Percentiles rank a stretch among this genome's conserved stretches.
These are phyloP conservation scores for Aporrectodea caliginosa DNA, from an alignment of 1,140 invertebrate genomes.

Conservation along the genomic window DNA sequence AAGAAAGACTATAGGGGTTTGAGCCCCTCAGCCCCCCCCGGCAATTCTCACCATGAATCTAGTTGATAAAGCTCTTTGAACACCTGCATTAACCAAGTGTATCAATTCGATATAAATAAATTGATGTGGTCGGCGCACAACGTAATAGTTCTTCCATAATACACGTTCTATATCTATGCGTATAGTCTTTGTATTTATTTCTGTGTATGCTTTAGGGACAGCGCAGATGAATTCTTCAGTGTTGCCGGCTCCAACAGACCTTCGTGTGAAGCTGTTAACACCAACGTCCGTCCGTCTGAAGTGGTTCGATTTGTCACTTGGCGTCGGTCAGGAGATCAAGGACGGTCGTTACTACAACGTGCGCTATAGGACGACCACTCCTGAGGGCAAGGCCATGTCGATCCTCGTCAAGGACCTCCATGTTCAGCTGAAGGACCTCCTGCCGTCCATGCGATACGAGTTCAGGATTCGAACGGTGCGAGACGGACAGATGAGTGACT, in stretches of 20 bases:
- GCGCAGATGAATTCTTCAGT: neutral
- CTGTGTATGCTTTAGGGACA: too few relatives aligned
- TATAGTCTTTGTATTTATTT: too few relatives aligned
- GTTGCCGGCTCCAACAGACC: constrained; percentile 8
- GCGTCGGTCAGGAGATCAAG: neutral
- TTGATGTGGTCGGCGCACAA: too few relatives aligned
- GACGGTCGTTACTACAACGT: constrained; percentile 33
- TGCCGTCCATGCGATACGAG: constrained; percentile 22
- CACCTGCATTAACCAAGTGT: too few relatives aligned
- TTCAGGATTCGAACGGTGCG: constrained; percentile 29
- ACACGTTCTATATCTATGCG: too few relatives aligned
- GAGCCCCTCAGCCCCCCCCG: too few relatives aligned
- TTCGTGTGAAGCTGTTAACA: constrained; percentile 13
- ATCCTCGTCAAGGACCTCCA: neutral
- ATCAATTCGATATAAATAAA: too few relatives aligned
- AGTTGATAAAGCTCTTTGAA: too few relatives aligned
- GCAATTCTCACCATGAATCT: too few relatives aligned
- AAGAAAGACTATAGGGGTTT: too few relatives aligned
- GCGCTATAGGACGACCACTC: constrained; percentile 11
- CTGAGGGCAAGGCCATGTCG: neutral
- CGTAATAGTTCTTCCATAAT: too few relatives aligned
- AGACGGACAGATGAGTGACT: constrained; percentile 8
- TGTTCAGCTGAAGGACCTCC: constrained; percentile 1
- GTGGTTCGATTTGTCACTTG: constrained; percentile 26
- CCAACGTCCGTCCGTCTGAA: constrained; percentile 19